These are phyloP conservation scores for Centropyge bicolor DNA, from an alignment of 2,797 vertebrate species.

Conservation along the genomic window DNA sequence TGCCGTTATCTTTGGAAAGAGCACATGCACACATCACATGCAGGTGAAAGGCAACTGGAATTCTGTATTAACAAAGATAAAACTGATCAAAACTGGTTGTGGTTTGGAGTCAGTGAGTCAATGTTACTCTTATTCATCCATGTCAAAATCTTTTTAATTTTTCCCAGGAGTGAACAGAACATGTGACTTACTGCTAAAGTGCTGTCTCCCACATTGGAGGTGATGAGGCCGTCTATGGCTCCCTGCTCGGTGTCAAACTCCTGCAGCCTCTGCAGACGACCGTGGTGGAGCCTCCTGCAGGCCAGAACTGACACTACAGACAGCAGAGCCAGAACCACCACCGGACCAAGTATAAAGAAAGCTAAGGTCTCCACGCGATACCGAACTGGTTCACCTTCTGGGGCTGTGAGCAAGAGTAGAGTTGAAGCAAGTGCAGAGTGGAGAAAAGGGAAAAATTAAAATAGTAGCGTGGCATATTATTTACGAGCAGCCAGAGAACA, in stretches of 20 bases:
- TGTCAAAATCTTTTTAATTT: background rate
- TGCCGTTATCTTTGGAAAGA: background rate
- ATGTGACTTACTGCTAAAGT: conserved; percentile 82
- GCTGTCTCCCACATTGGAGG: conserved; percentile 86
- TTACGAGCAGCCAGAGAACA: background rate
- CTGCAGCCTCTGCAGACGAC: conserved; percentile 82
- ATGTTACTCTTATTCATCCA: background rate
- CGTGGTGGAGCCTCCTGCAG: conserved; percentile 84
- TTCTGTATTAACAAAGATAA: background rate
- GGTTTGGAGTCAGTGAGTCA: background rate
- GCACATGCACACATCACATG: background rate
- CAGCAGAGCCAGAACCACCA: conserved; percentile 82
- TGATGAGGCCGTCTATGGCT: conserved; percentile 86
- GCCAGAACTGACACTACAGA: conserved; percentile 77
- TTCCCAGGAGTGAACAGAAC: background rate
- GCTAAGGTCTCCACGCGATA: conserved; percentile 80
- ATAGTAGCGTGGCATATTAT: background rate
- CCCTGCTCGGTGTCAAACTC: conserved; percentile 85
- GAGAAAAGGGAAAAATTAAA: background rate
- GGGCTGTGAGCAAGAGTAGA: conserved; percentile 60
- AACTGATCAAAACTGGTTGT: background rate
- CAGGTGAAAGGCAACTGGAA: background rate
- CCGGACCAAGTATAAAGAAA: conserved; percentile 81
- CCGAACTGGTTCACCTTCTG: conserved; percentile 74
- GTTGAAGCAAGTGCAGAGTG: background rate